phyloP scores from a whole-genome alignment of 2,113 vertebrate genomes.

The Tetrax tetrax region DNA sequence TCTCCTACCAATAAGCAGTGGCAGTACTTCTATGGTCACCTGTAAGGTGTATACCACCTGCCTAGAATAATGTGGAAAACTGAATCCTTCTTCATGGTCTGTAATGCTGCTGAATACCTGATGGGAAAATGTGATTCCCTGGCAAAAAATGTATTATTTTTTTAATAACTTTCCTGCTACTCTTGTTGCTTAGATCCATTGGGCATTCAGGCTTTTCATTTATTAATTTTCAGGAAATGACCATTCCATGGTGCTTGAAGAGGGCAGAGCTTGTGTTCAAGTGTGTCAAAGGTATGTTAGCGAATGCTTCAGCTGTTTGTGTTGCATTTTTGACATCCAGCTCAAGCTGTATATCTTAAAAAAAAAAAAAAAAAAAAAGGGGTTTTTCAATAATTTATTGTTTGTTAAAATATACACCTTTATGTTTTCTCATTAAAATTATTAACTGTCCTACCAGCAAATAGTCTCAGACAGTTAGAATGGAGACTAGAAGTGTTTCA shows the following conservation, averaged over 20 bases:
- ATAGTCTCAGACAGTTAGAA: not conserved
- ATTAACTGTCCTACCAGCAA: not conserved
- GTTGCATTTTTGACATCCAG: not conserved
- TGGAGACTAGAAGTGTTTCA: not conserved
- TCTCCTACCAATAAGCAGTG: not conserved
- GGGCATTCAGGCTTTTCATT: not conserved
- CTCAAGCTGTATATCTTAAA: not conserved
- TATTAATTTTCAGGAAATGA: constrained; percentile 81
- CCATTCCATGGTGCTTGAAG: constrained; percentile 84
- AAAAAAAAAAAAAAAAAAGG: too few relatives aligned
- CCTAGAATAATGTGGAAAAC: not conserved
- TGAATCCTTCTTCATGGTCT: not conserved
- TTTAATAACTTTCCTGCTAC: not conserved
- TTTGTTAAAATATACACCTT: not conserved
- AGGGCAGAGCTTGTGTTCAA: constrained; percentile 90
- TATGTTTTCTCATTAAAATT: not conserved
- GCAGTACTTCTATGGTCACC: not conserved
- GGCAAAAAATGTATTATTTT: not conserved
- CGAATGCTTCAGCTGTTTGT: not conserved
- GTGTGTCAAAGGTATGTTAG: constrained; percentile 91
- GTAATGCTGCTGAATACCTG: not conserved
- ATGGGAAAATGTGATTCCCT: not conserved
- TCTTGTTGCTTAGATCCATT: not conserved
- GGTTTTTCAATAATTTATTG: not conserved
- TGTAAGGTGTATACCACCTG: not conserved